Evolutionary conservation across 1,140 invertebrate species (phyloP).

Genomic region (Stegodyphus dumicola): DNA sequence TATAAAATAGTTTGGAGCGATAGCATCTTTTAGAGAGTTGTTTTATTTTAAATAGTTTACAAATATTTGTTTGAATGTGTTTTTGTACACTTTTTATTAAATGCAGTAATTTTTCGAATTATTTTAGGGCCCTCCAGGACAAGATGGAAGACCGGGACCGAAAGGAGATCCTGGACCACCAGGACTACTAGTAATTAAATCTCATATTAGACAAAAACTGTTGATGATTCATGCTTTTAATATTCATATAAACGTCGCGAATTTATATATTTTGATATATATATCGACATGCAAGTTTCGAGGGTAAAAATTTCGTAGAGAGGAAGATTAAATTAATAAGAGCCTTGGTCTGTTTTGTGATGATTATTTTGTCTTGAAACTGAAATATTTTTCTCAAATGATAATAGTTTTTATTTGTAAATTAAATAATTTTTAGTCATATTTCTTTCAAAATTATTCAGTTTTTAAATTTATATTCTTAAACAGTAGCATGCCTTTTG

Average conservation of each 20-base stretch:
- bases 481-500: no score
- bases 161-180: slow-evolving; percentile 54
- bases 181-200: slow-evolving; percentile 56
- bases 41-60: no score
- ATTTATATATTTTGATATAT: not conserved
- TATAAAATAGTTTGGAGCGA: no score
- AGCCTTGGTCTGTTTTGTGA: not conserved
- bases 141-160: slow-evolving; percentile 74
- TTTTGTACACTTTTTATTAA: no score
- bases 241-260: not conserved
- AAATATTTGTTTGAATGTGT: no score
- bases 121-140: slow-evolving; percentile 70
- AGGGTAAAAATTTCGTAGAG: not conserved
- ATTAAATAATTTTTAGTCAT: no score
- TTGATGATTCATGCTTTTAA: not conserved
- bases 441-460: no score
- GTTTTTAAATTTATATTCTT: no score
- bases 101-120: no score
- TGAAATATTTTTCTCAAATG: no score
- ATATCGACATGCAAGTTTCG: not conserved
- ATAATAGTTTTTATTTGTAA: no score
- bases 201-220: not conserved
- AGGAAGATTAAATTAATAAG: not conserved
- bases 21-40: no score
- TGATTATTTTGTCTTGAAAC: not conserved